A percentile compares a stretch with the other conserved stretches of the same genome.
phyloP scores from a whole-genome alignment of 2,888 invertebrate genomes.

The Micoletzkya japonica region DNA sequence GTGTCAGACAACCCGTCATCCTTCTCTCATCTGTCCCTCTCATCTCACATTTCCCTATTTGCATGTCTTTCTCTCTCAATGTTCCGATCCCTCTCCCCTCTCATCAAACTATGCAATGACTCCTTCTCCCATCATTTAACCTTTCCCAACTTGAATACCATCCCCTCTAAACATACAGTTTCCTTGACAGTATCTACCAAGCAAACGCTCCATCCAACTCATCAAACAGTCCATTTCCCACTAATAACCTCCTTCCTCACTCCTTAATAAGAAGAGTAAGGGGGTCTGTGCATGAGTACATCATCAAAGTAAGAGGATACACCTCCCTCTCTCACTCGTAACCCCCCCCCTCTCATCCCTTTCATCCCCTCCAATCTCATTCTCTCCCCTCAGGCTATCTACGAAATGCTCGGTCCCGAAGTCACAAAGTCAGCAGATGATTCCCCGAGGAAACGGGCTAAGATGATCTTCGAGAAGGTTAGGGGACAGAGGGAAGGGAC shows the following conservation, averaged over 20 bases:
- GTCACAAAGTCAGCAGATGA: conserved; percentile 87
- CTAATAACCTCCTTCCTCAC: too few species aligned
- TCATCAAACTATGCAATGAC: not conserved
- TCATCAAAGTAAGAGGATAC: too few species aligned
- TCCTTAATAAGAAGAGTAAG: too few species aligned
- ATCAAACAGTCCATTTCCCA: too few species aligned
- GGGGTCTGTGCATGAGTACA: too few species aligned
- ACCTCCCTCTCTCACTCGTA: not conserved
- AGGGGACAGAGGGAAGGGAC: not conserved
- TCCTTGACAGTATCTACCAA: too few species aligned
- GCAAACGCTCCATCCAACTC: too few species aligned
- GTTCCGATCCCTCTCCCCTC: not conserved
- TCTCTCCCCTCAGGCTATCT: conserved; percentile 80
- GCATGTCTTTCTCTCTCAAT: conserved; percentile 13
- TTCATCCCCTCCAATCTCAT: not conserved
- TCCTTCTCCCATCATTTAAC: not conserved
- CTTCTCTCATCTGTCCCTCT: not conserved
- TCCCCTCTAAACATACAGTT: too few species aligned
- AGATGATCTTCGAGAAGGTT: conserved; percentile 91
- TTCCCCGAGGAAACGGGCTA: conserved; percentile 93
- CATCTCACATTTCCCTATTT: conserved; percentile 9
- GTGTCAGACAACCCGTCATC: not conserved
- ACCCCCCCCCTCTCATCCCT: not conserved
- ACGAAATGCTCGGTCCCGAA: conserved; percentile 97
- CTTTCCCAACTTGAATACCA: not conserved